Evolutionary conservation across 2,888 invertebrate genomes (phyloP), one percentile per base, ranked within the genome.

Genomic region (Drosophila anomelani): DNA sequence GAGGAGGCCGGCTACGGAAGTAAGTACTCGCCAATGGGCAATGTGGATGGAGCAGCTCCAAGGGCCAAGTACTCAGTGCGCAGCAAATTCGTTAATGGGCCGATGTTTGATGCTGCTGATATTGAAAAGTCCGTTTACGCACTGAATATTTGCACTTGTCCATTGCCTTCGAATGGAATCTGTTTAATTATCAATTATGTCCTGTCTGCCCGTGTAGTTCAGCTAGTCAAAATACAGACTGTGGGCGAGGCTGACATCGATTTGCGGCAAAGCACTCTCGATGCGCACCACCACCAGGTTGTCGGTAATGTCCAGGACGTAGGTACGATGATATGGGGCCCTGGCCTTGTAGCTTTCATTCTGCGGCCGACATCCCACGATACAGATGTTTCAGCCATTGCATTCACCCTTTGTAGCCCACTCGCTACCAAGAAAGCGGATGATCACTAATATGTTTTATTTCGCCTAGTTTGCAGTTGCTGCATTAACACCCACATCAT

Each of bases 1-100:
- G 92, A 93, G 75, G 93, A 92, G 75, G 84, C 92, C 47, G 91
- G 90, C 57, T 93, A 93, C 82, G 91, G 91, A 77, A 92, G 92
- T 92, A 88, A 92, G 92, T 92, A 90, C 61, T 63, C 34, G 26
- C 15, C 32, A 3, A 23, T 6, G 43, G 13, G n/a, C 23, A 32
- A 6, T 36, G 15, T 23, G 39, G n/a, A 32, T 51, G 51, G 23
- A 53, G 51, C 20, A 53, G 20, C 23, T 53, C 34, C 34, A 20
- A 34, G 32, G 44, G 38, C 46, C 74, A 73, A 70, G 74, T 70
- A 70, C 62, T 70, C 74, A 70, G 70, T 70, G 70, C 70, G 58
- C 47, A 54, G 38, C 17, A 53, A 70, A 49, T 36, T 26, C 20
- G 15, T 34, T 23, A 23, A 32, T 46, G 26, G 53, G 34, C 23